Base-by-base conservation (phyloP, 2,888 invertebrate species). In the Standfussiana lucernea region DNA sequence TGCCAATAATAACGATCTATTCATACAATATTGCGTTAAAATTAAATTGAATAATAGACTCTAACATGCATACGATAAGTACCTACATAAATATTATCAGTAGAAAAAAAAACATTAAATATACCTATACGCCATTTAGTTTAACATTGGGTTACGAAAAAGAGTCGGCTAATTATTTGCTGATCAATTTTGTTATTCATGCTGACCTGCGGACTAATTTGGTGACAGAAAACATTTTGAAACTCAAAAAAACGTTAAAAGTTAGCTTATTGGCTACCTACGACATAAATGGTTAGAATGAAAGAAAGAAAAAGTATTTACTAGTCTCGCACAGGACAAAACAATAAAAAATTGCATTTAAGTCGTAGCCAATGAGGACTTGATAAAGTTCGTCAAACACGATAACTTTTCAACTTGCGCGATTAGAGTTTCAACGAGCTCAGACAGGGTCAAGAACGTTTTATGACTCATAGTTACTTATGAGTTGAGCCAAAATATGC, bases 1-100 rank as follows among this genome's bases (percentile, higher is more conserved):
- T 82, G 83, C 32, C 78, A 82, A 47, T 75, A 79, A 47, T 56
- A 45, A 77, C 53, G 62, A 56, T 47, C 8, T 35, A 70, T 3
- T 53, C 42, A 21, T 37, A 61, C 24, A 42, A 32, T 42, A 65
- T 45, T 18, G 40, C 50, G 50, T 11, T 75, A 53, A 5, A n/a
- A n/a, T n/a, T n/a, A n/a, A n/a, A n/a, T n/a, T n/a, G n/a, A n/a
- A n/a, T n/a, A n/a, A n/a, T n/a, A n/a, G n/a, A n/a, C n/a, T n/a
- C n/a, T n/a, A n/a, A n/a, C n/a, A n/a, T n/a, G n/a, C n/a, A n/a
- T n/a, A n/a, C n/a, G n/a, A n/a, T n/a, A n/a, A n/a, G n/a, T n/a
- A n/a, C n/a, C n/a, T n/a, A n/a, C n/a, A n/a, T n/a, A n/a, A n/a
- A n/a, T n/a, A n/a, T n/a, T n/a, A n/a, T n/a, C n/a, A n/a, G n/a